phyloP scores from a whole-genome alignment of 2,797 vertebrate genomes.

The Bryconaethiops microstoma region DNA sequence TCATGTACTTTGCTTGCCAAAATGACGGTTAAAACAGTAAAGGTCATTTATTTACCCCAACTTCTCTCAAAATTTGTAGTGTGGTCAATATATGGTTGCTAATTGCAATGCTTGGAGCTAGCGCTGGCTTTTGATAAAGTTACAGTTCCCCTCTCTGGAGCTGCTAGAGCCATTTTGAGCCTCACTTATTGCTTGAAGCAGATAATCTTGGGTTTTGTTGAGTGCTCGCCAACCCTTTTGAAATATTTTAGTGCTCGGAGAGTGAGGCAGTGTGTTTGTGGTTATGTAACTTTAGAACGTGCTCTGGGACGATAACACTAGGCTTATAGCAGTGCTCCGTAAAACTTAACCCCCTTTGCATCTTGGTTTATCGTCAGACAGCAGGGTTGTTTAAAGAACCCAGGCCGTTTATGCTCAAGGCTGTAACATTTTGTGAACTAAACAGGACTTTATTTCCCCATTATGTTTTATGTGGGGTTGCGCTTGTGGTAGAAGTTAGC shows the following conservation, averaged over 20 bases:
- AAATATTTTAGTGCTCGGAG: slow-evolving; percentile 48
- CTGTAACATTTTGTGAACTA: slow-evolving; percentile 29
- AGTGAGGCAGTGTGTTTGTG: slow-evolving; percentile 55
- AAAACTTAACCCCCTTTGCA: slow-evolving; percentile 66
- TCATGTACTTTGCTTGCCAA: neutral
- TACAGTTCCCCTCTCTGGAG: slow-evolving; percentile 25
- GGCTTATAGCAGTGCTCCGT: slow-evolving; percentile 67
- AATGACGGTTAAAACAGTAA: slow-evolving; percentile 17
- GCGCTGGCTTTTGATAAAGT: slow-evolving; percentile 26
- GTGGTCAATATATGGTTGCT: neutral
- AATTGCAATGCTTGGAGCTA: neutral
- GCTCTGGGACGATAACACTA: slow-evolving; percentile 71
- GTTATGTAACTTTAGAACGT: slow-evolving; percentile 70
- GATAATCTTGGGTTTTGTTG: slow-evolving; percentile 57
- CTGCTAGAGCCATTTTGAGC: slow-evolving; percentile 48
- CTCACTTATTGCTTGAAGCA: slow-evolving; percentile 68
- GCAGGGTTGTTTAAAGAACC: slow-evolving; percentile 58
- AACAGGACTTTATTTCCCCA: slow-evolving; percentile 5
- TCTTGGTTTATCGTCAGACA: slow-evolving; percentile 67
- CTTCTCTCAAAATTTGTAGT: neutral
- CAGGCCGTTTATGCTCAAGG: slow-evolving; percentile 60
- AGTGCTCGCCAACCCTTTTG: slow-evolving; percentile 57
- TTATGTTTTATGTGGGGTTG: neutral
- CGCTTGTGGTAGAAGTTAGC: neutral
- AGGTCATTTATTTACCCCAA: slow-evolving; percentile 26